A percentile compares a stretch with the other conserved stretches of the same genome.
Evolutionary conservation across 2,888 invertebrate genomes (phyloP).

Genomic region (Emmelina monodactyla): DNA sequence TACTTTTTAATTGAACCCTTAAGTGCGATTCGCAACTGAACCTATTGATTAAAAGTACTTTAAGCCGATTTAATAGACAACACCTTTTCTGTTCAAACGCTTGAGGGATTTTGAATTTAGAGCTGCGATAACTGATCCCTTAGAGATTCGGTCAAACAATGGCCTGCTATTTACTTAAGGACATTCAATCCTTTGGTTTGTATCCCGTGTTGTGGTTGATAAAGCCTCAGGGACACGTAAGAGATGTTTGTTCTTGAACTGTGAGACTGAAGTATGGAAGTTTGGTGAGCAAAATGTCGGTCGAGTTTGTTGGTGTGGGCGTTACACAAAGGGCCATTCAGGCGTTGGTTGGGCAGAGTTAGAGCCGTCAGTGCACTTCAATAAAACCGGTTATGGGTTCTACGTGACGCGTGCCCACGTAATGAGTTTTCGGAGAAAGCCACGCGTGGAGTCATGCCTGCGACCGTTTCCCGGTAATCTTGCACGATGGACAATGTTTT

Average conservation of each 20-base stretch:
- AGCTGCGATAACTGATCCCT: conserved; percentile 29
- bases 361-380: conserved; percentile 52
- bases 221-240: too few species aligned
- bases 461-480: conserved; percentile 24
- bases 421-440: conserved; percentile 63
- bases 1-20: too few species aligned
- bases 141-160: conserved; percentile 23
- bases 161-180: conserved; percentile 33
- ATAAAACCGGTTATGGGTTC: conserved; percentile 57
- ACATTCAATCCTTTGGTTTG: conserved; percentile 24
- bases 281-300: too few species aligned
- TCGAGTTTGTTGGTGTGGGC: too few species aligned
- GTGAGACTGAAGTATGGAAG: too few species aligned
- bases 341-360: conserved; percentile 23
- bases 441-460: conserved; percentile 23
- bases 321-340: conserved; percentile 30
- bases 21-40: too few species aligned
- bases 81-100: background rate
- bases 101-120: conserved; percentile 16
- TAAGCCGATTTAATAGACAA: conserved; percentile 1
- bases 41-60: conserved; percentile 23
- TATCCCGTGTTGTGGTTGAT: conserved; percentile 14
- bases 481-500: conserved; percentile 1
- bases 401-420: conserved; percentile 57
- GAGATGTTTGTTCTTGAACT: too few species aligned